Base-by-base conservation (phyloP, 1,140 invertebrate genomes). In the Galendromus occidentalis region DNA sequence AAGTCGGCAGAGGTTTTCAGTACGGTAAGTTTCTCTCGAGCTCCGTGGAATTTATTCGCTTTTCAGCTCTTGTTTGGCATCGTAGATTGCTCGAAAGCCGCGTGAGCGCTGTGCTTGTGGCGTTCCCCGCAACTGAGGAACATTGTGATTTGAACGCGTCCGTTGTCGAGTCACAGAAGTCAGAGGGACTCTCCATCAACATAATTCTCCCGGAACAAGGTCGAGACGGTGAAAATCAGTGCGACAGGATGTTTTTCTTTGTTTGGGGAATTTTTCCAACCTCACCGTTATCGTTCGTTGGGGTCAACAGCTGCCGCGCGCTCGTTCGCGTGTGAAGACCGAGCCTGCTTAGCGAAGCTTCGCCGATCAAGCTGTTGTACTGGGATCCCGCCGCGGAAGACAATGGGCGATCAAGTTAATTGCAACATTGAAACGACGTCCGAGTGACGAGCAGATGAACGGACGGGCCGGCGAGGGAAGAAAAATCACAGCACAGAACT, bases 401-500 rank as follows among this genome's bases (percentile, higher is more conserved):
- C 80, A 84, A 69, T 88, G 87, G 86, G 78, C 82, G 65, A 82
- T 84, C 18, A 84, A 84, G 6, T 80, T 83, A 69, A 85, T 84
- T 18, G 81, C 83, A 69, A 84, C 79, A 68, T 88, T 88, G 78
- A 79, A 86, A 68, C 88, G 88, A 73, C 85, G 87, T 67, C 81
- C 83, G 39, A 88, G 86, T 84, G 82, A 83, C 42, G 78, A 80
- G 14, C 84, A 87, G 70, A 80, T 78, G 42, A 47, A 67, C 28
- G 64, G 63, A 64, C 17, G 18, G 28, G n/a, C 45, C 12, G 51
- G 18, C 29, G 33, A 17, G 33, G 9, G 9, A 9, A 39, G 33
- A 9, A 39, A 39, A 39, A 39, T 4, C 4, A 39, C 9, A 4
- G 33, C 33, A 39, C 33, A 39, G 33, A 39, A 39, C 33, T 39